Conservation (phyloP, 2,797 vertebrate genomes). For the Yasuhikotakia modesta region DNA sequence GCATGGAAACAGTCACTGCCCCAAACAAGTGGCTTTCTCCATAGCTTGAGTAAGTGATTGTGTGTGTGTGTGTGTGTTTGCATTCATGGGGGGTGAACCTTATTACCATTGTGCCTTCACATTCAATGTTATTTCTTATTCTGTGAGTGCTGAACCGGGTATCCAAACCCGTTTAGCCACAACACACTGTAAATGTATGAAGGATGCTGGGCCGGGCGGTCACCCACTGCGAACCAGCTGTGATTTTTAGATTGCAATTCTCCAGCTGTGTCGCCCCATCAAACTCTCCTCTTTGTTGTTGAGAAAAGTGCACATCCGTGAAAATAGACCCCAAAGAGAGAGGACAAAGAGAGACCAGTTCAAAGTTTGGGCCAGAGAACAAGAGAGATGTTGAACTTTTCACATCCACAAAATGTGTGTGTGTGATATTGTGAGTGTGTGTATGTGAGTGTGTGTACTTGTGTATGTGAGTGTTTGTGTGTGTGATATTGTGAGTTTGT, state of each 20-base stretch:
- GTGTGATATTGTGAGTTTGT: no score
- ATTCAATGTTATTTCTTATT: constrained; percentile 37
- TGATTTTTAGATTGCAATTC: constrained; percentile 59
- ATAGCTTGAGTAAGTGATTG: constrained; percentile 9
- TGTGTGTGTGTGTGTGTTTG: constrained; percentile 1
- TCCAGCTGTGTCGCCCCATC: constrained; percentile 53
- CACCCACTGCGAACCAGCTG: constrained; percentile 50
- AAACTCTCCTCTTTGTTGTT: constrained; percentile 58
- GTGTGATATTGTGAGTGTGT: no score
- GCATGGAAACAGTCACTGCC: constrained; percentile 33
- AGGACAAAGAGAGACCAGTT: constrained; percentile 43
- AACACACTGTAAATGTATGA: constrained; percentile 50
- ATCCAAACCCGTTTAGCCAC: constrained; percentile 46
- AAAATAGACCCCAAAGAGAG: constrained; percentile 47
- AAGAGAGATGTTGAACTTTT: constrained; percentile 41
- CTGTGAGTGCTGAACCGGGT: constrained; percentile 38
- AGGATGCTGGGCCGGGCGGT: constrained; percentile 45
- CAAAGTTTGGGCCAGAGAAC: constrained; percentile 38
- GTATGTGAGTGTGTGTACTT: no score
- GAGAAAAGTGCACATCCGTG: constrained; percentile 38
- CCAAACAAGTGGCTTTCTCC: constrained; percentile 18
- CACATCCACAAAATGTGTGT: no score
- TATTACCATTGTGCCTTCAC: constrained; percentile 38
- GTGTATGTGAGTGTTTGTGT: no score
- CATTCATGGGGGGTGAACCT: constrained; percentile 19